Evolutionary conservation across 2,888 invertebrate species (phyloP).

Genomic region (Diploptera punctata): DNA sequence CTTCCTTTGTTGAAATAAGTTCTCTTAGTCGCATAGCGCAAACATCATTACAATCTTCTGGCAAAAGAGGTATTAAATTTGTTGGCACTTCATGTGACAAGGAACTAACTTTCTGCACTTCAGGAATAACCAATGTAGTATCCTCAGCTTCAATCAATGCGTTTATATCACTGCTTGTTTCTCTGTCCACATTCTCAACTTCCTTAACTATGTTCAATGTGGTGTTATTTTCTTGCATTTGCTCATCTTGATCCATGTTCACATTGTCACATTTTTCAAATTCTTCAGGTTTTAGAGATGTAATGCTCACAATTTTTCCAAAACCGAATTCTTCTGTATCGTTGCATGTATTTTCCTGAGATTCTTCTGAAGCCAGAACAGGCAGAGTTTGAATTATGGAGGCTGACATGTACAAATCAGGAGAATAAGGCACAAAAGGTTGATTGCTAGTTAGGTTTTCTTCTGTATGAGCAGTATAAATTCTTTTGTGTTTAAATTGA

Average conservation of each 20-base stretch:
- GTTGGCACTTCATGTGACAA: not conserved
- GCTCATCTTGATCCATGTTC: not conserved
- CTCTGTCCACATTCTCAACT: not conserved
- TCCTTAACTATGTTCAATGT: too few relatives aligned
- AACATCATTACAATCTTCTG: not conserved
- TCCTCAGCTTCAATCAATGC: not conserved
- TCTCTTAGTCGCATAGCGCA: not conserved
- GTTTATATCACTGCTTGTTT: not conserved
- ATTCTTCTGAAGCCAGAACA: not conserved
- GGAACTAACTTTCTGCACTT: not conserved
- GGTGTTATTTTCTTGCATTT: not conserved
- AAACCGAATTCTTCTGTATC: slow-evolving; percentile 2
- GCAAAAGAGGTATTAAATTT: not conserved
- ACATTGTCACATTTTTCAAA: slow-evolving; percentile 27
- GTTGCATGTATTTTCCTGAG: not conserved
- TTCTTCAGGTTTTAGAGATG: slow-evolving; percentile 32
- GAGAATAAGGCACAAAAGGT: too few relatives aligned
- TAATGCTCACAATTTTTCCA: slow-evolving; percentile 35
- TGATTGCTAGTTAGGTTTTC: too few relatives aligned
- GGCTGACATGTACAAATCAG: too few relatives aligned
- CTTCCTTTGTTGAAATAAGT: slow-evolving; percentile 2
- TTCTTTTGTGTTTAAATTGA: not conserved
- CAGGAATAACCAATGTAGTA: not conserved
- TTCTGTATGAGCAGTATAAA: too few relatives aligned
- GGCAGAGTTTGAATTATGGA: too few relatives aligned